These are phyloP conservation scores for Dendrolimus punctatus DNA, from an alignment of 1,140 invertebrate genomes.

Conservation along the genomic window DNA sequence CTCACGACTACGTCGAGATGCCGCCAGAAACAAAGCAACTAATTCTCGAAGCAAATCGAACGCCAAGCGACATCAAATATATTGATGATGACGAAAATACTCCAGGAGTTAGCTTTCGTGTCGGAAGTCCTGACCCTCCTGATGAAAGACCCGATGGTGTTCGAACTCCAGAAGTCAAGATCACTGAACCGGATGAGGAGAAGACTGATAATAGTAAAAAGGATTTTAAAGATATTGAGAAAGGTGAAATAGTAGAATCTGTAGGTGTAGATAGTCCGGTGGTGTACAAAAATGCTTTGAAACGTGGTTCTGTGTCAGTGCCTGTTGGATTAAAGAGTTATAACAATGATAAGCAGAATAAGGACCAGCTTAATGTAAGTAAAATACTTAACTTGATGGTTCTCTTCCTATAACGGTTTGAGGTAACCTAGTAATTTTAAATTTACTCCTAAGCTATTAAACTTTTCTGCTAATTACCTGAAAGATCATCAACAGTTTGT, in stretches of 20 bases:
- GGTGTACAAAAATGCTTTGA: conserved; percentile 17
- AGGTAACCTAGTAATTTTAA: no score
- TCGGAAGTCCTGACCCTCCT: conserved; percentile 1
- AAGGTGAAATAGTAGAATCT: conserved; percentile 2
- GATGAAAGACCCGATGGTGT: conserved; percentile 4
- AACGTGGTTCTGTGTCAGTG: conserved; percentile 17
- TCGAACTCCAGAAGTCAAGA: conserved; percentile 41
- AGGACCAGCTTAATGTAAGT: conserved; percentile 21
- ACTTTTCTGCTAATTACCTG: no score
- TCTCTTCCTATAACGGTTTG: no score
- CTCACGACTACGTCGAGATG: conserved; percentile 56
- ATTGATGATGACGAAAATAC: conserved; percentile 29
- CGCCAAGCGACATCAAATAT: conserved; percentile 30
- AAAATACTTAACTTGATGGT: not conserved
- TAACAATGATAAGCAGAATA: conserved; percentile 7
- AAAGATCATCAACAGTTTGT: no score
- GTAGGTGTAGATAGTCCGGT: conserved; percentile 19
- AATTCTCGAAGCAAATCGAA: conserved; percentile 21
- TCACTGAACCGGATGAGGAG: conserved; percentile 19
- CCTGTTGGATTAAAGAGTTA: conserved; percentile 15
- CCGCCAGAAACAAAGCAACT: conserved; percentile 28
- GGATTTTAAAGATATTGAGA: conserved; percentile 2
- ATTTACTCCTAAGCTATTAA: no score
- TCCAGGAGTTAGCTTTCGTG: conserved; percentile 2
- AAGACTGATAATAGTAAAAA: conserved; percentile 11